These are phyloP conservation scores for Onychorhynchus coronatus DNA, from an alignment of 2,113 vertebrate genomes.

Conservation along the genomic window DNA sequence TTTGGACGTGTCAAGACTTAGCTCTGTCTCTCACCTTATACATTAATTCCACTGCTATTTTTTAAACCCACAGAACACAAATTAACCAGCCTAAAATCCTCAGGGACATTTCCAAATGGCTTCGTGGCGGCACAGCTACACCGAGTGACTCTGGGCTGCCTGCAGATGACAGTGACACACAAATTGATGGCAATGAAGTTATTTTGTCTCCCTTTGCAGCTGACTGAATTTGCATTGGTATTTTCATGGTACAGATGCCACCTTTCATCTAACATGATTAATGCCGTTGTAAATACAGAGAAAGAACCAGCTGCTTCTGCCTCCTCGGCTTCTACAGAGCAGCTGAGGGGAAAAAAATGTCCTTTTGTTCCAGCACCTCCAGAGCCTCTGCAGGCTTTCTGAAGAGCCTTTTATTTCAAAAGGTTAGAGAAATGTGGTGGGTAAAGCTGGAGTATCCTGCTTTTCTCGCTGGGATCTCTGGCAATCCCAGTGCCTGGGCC, in stretches of 20 bases:
- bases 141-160: neutral
- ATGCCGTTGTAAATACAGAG: conserved; percentile 11
- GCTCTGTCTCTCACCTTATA: fast-evolving
- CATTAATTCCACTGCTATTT: too few relatives aligned
- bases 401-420: neutral
- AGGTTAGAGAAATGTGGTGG: neutral
- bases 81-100: neutral
- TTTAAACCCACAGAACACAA: neutral
- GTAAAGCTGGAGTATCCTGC: neutral
- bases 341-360: neutral
- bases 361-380: conserved; percentile 28
- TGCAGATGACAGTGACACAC: neutral
- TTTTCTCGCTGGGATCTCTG: neutral
- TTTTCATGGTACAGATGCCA: neutral
- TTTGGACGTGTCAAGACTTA: neutral
- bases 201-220: neutral
- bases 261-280: conserved; percentile 31
- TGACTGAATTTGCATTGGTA: neutral
- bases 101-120: fast-evolving
- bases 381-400: neutral
- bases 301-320: conserved; percentile 43
- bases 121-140: neutral
- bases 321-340: conserved; percentile 8
- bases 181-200: neutral
- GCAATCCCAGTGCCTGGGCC: fast-evolving